Conservation (phyloP, 2,797 vertebrate species). For the Amazonetta brasiliensis region DNA sequence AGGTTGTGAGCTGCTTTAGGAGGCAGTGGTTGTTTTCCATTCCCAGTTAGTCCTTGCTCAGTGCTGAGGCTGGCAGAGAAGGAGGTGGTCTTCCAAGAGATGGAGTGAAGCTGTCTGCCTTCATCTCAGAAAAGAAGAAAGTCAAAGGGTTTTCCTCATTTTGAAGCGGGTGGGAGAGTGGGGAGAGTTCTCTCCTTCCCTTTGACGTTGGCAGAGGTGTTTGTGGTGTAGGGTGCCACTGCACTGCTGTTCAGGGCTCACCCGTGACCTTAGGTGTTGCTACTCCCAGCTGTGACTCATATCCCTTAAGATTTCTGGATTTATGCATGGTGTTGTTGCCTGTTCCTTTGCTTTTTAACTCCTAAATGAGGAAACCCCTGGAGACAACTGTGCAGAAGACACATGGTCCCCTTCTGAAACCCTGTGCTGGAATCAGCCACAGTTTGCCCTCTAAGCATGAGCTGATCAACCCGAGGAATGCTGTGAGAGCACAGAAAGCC, state of each 20-base stretch:
- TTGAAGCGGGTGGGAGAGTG: not conserved
- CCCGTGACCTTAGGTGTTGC: not conserved
- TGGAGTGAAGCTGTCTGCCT: not conserved
- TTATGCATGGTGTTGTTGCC: not conserved
- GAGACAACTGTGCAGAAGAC: no score
- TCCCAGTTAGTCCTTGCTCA: not conserved
- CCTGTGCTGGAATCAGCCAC: not conserved
- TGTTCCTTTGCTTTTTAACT: not conserved
- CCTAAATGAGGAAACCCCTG: not conserved
- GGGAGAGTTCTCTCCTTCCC: not conserved
- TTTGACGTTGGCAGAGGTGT: not conserved
- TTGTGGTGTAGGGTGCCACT: not conserved
- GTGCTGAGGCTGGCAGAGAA: not conserved
- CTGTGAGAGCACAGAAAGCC: not conserved
- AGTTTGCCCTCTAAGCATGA: not conserved
- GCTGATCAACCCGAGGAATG: not conserved
- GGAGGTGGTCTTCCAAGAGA: not conserved
- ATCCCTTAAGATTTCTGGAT: fast-evolving
- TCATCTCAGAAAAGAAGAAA: not conserved
- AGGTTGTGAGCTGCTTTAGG: not conserved
- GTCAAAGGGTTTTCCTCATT: not conserved
- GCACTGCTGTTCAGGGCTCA: not conserved
- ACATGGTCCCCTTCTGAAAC: not conserved
- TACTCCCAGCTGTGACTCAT: not conserved
- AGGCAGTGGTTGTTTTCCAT: not conserved